These are phyloP conservation scores for Calameuta filiformis DNA, from an alignment of 2,888 invertebrate genomes.

Conservation along the genomic window DNA sequence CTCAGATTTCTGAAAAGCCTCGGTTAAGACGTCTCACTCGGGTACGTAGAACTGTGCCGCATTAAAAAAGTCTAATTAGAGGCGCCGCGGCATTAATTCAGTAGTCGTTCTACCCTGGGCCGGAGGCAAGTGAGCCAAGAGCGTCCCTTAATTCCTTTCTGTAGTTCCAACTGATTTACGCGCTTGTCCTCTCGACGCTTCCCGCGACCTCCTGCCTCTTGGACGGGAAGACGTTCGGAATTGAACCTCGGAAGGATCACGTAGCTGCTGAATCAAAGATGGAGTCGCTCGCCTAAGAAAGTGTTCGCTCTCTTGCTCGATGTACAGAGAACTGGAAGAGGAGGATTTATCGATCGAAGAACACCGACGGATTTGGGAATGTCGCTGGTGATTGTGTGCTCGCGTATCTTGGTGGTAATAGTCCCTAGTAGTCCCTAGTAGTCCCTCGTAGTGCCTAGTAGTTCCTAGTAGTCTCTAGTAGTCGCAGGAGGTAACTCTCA, in stretches of 20 bases:
- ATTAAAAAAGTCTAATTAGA: conserved; percentile 57
- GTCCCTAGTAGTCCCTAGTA: conserved; percentile 21
- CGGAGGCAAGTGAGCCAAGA: conserved; percentile 34
- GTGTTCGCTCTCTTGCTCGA: too few relatives aligned
- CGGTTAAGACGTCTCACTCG: background rate
- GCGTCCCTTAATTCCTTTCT: conserved; percentile 54
- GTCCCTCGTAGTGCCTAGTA: conserved; percentile 22
- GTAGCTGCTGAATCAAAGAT: background rate
- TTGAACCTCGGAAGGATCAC: conserved; percentile 21
- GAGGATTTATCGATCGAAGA: conserved; percentile 6
- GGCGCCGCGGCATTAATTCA: conserved; percentile 57
- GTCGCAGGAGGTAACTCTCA: conserved; percentile 26
- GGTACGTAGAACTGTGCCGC: conserved; percentile 13
- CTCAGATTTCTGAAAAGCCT: too few relatives aligned
- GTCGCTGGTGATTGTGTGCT: conserved; percentile 4
- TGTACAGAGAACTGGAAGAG: background rate
- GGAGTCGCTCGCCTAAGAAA: too few relatives aligned
- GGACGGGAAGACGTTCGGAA: conserved; percentile 30
- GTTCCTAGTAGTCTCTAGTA: conserved; percentile 18
- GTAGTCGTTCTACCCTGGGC: conserved; percentile 20
- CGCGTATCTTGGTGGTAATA: conserved; percentile 1
- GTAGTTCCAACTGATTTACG: conserved; percentile 56
- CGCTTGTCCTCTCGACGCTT: conserved; percentile 40
- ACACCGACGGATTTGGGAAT: conserved; percentile 17
- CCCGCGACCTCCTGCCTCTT: conserved; percentile 37